Evolutionary conservation across 2,888 invertebrate species (phyloP), one percentile per base, ranked within the genome.

Genomic region (Prenolepis imparis): DNA sequence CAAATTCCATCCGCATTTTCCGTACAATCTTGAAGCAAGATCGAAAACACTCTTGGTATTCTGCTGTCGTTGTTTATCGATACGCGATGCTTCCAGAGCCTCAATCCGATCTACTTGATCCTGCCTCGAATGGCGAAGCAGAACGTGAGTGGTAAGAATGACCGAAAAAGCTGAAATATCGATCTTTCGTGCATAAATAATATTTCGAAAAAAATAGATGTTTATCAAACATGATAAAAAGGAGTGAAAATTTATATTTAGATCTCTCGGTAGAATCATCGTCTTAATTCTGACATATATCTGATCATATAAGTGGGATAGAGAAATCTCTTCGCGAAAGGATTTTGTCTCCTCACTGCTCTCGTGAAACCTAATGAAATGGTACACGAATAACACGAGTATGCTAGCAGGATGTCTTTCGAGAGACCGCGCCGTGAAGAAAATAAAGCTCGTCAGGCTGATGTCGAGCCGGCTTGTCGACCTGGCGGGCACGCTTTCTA

Each of bases 401-500:
- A 39, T 12, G 32, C 9, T 18, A 28, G 59, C 36, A 24, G 57
- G 18, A 24, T 61, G n/a, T 24, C n/a, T 78, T 59, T 66, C 32
- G 21, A 59, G 8, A 78, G 4, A 78, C 24, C 72, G 24, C 72
- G n/a, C 18, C 24, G 44, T 24, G 48, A 61, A 61, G 70, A 70
- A 77, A 80, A 72, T 72, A 80, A 80, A 28, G 68, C 39, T 63
- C 57, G 32, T 70, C 64, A 66, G 57, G 59, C 36, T 74, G 73
- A 24, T 52, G n/a, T 52, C 57, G 66, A 75, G 39, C 12, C 52
- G 39, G 36, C 66, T 32, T 63, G 61, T 84, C 73, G 68, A 48
- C n/a, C n/a, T 68, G 48, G 61, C 32, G 52, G 59, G 75, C 68
- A 84, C 88, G 85, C 82, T 91, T 88, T 90, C 92, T 89, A 91